A percentile compares a stretch with the other conserved stretches of the same genome.
These are phyloP conservation scores for Drosophila virilis DNA, from an alignment of 1,140 invertebrate species.

Conservation along the genomic window DNA sequence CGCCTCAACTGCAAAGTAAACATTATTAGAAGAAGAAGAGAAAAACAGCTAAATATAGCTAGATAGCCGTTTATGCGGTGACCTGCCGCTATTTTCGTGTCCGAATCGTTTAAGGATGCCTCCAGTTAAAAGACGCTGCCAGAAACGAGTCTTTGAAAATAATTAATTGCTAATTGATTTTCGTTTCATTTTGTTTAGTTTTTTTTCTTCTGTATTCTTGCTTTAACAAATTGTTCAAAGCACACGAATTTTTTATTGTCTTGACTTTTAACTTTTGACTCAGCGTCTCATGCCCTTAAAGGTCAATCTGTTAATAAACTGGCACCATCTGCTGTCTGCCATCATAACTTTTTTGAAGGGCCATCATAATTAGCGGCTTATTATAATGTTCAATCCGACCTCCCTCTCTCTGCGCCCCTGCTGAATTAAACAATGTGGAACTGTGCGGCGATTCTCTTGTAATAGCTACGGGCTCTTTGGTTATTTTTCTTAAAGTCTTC, in stretches of 20 bases:
- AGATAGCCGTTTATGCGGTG: constrained; percentile 6
- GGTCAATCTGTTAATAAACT: constrained; percentile 44
- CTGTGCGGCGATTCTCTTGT: constrained; percentile 1
- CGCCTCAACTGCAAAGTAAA: constrained; percentile 6
- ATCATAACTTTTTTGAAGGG: constrained; percentile 60
- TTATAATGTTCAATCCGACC: constrained; percentile 21
- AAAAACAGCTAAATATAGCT: constrained; percentile 1
- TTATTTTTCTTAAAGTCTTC: constrained; percentile 2
- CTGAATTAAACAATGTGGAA: constrained; percentile 22
- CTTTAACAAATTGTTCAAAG: constrained; percentile 69
- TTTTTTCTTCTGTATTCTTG: neutral
- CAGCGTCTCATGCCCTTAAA: constrained; percentile 72
- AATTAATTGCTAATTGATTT: constrained; percentile 80
- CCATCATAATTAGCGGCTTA: constrained; percentile 71
- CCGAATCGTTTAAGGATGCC: constrained; percentile 39
- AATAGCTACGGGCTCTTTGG: constrained; percentile 7
- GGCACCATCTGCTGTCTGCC: constrained; percentile 13
- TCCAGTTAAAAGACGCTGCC: neutral
- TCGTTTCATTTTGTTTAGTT: constrained; percentile 29
- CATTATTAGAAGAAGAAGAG: constrained; percentile 12
- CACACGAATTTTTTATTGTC: constrained; percentile 42
- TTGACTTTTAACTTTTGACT: constrained; percentile 38
- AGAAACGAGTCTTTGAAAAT: constrained; percentile 36
- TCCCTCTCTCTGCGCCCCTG: constrained; percentile 7
- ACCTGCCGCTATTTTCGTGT: constrained; percentile 26